Evolutionary conservation across 2,888 invertebrate species (phyloP).

Genomic region (Gryllus longicercus): DNA sequence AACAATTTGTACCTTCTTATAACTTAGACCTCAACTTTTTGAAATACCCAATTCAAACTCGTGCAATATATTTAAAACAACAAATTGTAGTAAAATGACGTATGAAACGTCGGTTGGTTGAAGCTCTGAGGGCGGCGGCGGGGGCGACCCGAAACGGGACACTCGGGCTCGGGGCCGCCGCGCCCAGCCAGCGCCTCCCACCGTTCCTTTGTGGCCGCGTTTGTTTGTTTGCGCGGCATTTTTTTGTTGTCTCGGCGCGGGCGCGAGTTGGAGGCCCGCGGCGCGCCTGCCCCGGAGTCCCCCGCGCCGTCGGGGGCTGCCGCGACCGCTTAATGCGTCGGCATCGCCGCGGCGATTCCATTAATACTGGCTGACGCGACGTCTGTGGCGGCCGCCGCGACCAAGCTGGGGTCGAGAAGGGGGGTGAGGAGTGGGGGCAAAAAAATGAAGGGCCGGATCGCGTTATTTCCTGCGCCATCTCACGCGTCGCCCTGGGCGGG

Average conservation of each 20-base stretch:
- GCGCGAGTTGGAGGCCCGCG: background rate
- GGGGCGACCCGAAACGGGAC: too few species aligned
- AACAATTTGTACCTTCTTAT: too few species aligned
- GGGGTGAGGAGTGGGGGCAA: background rate
- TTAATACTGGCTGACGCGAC: conserved; percentile 17
- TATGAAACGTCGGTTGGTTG: too few species aligned
- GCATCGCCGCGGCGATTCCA: background rate
- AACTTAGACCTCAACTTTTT: too few species aligned
- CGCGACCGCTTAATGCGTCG: background rate
- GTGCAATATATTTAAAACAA: too few species aligned
- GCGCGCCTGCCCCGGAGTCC: background rate
- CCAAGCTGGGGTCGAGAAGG: background rate
- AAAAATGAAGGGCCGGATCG: conserved; percentile 5
- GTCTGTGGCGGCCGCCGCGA: background rate
- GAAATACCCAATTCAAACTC: too few species aligned
- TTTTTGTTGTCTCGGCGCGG: background rate
- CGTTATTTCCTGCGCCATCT: background rate
- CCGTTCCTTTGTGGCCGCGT: background rate
- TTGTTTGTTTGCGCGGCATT: background rate
- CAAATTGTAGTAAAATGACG: too few species aligned
- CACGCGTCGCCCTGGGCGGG: background rate
- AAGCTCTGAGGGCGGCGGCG: too few species aligned
- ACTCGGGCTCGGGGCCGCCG: too few species aligned
- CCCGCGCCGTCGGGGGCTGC: background rate
- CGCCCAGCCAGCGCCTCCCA: background rate